phyloP scores from a whole-genome alignment of 2,888 invertebrate genomes.

The Meiosimyza platycephala region DNA sequence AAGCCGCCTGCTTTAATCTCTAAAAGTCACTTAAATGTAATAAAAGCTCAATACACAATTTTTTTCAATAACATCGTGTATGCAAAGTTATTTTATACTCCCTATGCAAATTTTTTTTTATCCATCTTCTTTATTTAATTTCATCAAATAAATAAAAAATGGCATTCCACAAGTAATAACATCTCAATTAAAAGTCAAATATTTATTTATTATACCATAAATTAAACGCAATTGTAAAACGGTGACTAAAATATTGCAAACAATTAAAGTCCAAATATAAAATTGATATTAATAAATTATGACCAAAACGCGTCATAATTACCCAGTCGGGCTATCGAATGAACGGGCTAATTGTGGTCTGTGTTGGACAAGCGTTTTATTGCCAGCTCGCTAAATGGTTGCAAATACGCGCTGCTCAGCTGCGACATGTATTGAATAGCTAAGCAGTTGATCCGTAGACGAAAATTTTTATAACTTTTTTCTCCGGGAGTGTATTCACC shows the following conservation, averaged over 20 bases:
- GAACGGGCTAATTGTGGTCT: not conserved
- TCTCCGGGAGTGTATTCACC: conserved; percentile 45
- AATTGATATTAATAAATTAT: conserved; percentile 26
- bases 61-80: no score
- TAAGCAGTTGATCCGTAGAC: conserved; percentile 33
- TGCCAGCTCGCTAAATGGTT: conserved; percentile 40
- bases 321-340: no score
- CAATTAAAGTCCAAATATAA: conserved; percentile 14
- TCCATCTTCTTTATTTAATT: no score
- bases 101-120: no score
- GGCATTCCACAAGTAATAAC: not conserved
- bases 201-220: not conserved
- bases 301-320: not conserved
- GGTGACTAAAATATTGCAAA: not conserved
- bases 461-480: not conserved
- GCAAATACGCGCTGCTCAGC: conserved; percentile 46
- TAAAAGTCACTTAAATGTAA: no score
- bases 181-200: not conserved
- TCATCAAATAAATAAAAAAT: no score
- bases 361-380: conserved; percentile 20
- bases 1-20: no score
- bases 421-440: conserved; percentile 43
- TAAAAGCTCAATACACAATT: no score
- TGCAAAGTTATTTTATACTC: no score
- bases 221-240: not conserved